Evolutionary conservation across 2,113 vertebrate species (phyloP).

Genomic region (Misgurnus anguillicaudatus): DNA sequence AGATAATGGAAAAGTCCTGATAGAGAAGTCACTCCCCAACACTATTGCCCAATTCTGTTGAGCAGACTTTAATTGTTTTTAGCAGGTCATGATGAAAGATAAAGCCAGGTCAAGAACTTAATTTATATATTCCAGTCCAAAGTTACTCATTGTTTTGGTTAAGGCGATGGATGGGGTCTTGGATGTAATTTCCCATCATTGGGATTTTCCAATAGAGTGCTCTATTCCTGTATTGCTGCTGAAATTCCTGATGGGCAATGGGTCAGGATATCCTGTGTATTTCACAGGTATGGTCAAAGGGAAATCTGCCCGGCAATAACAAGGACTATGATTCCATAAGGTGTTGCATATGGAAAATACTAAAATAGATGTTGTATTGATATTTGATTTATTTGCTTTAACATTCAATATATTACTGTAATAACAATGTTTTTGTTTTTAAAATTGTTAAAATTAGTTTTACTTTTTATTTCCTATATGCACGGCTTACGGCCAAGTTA

Average conservation of each 20-base stretch:
- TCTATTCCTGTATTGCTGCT: not conserved
- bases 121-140: not conserved
- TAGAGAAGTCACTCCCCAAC: not conserved
- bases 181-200: constrained; percentile 9
- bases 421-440: too few species aligned
- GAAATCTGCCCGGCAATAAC: too few species aligned
- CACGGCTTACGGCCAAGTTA: too few species aligned
- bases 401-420: too few species aligned
- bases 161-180: not conserved
- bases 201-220: not conserved
- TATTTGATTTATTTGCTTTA: too few species aligned
- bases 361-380: too few species aligned
- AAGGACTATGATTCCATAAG: too few species aligned
- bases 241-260: not conserved
- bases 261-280: not conserved
- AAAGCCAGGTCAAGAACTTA: not conserved
- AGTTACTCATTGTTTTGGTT: constrained; percentile 4
- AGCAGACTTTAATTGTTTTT: not conserved
- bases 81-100: not conserved
- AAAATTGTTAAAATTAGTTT: too few species aligned
- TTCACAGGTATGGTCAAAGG: not conserved
- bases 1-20: not conserved
- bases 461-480: too few species aligned
- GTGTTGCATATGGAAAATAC: too few species aligned
- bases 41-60: not conserved